Conservation (phyloP, 2,888 invertebrate species). For the Drosophila aldrichi region DNA sequence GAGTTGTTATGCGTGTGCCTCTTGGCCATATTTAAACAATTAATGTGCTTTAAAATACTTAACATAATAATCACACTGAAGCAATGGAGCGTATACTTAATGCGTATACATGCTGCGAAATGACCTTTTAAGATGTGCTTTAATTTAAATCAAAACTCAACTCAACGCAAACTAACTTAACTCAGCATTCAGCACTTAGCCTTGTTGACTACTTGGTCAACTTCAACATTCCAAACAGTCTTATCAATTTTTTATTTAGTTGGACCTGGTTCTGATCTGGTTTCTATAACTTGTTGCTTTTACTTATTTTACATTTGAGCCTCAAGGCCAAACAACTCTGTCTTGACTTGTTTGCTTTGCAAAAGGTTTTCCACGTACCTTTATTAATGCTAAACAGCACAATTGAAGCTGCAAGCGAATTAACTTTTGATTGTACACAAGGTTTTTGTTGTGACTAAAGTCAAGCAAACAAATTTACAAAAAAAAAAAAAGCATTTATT, state of each 20-base stretch:
- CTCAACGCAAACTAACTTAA: not conserved
- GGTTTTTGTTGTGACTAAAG: slow-evolving; percentile 3
- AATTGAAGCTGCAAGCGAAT: slow-evolving; percentile 12
- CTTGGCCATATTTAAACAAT: slow-evolving; percentile 60
- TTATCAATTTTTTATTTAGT: slow-evolving; percentile 41
- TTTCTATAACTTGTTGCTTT: slow-evolving; percentile 28
- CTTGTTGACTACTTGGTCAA: slow-evolving; percentile 27
- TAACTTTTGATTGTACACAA: not conserved
- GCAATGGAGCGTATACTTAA: slow-evolving; percentile 69
- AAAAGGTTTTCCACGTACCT: slow-evolving; percentile 11
- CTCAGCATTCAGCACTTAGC: slow-evolving; percentile 11
- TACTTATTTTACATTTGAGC: slow-evolving; percentile 17
- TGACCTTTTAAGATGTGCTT: slow-evolving; percentile 36
- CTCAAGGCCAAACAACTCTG: slow-evolving; percentile 67
- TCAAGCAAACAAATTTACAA: not conserved
- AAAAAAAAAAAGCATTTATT: not conserved
- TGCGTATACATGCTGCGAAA: slow-evolving; percentile 10
- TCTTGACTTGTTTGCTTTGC: slow-evolving; percentile 27
- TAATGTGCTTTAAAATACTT: slow-evolving; percentile 61
- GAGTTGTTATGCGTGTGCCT: slow-evolving; percentile 30
- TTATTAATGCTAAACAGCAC: slow-evolving; percentile 12
- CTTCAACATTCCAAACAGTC: slow-evolving; percentile 12
- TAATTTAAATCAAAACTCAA: slow-evolving; percentile 17
- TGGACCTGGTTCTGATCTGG: slow-evolving; percentile 38
- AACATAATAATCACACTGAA: slow-evolving; percentile 7